A percentile compares a stretch with the other conserved stretches of the same genome.
Conservation (phyloP, 2,888 invertebrate species). For the Penaeus monodon region DNA sequence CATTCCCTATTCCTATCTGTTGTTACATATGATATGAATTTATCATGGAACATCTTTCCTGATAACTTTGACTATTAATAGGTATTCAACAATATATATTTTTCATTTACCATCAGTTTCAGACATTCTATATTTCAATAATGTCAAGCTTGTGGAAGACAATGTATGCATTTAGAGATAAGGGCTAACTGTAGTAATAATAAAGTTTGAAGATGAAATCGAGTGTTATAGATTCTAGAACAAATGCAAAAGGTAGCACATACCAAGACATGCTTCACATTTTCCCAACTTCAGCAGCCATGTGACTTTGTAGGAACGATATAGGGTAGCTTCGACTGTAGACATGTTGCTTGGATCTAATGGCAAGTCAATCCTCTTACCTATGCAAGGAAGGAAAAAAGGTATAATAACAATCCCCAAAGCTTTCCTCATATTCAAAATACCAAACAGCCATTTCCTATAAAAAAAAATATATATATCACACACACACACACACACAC, state of each 20-base stretch:
- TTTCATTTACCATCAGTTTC: too few species aligned
- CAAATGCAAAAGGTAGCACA: constrained; percentile 6
- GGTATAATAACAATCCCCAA: background rate
- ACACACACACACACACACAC: too few species aligned
- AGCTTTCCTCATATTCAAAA: background rate
- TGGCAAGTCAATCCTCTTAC: constrained; percentile 49
- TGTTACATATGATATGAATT: too few species aligned
- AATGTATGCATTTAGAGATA: too few species aligned
- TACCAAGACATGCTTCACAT: constrained; percentile 57
- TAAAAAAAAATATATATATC: background rate
- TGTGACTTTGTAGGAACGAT: constrained; percentile 54
- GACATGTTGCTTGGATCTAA: constrained; percentile 45
- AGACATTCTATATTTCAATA: too few species aligned
- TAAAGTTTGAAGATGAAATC: too few species aligned
- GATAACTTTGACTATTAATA: too few species aligned
- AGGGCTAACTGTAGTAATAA: too few species aligned
- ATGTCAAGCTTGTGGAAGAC: too few species aligned
- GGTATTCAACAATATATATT: too few species aligned
- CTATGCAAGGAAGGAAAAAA: constrained; percentile 15
- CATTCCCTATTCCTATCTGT: too few species aligned
- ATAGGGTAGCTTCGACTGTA: constrained; percentile 56
- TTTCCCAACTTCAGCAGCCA: constrained; percentile 59
- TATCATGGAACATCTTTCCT: too few species aligned
- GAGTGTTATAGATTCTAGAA: background rate
- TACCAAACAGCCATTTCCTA: background rate